These are phyloP conservation scores for Nannospalax galili DNA, from an alignment of 2,113 vertebrate genomes.

Conservation along the genomic window DNA sequence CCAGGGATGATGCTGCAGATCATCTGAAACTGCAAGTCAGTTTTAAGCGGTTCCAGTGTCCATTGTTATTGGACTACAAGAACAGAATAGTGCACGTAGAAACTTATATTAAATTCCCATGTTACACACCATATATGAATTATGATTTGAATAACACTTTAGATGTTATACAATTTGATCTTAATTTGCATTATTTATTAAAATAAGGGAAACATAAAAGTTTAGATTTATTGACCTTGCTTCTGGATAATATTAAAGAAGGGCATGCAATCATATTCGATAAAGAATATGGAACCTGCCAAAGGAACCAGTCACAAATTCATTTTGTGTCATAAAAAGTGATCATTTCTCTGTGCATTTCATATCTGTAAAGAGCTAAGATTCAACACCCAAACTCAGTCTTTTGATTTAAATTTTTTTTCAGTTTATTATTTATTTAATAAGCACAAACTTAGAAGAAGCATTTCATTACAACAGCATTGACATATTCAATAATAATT, in stretches of 20 bases:
- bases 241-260: constrained; percentile 56
- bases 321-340: constrained; percentile 62
- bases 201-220: constrained; percentile 65
- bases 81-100: not conserved
- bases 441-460: constrained; percentile 82
- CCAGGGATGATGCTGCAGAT: not conserved
- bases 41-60: not conserved
- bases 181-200: constrained; percentile 53
- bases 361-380: constrained; percentile 40
- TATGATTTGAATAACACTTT: constrained; percentile 5
- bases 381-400: constrained; percentile 69
- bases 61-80: too few species aligned
- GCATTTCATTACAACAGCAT: constrained; percentile 79
- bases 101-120: constrained; percentile 10
- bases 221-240: constrained; percentile 62
- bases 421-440: too few species aligned
- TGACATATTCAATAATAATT: too few species aligned
- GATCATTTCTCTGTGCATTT: constrained; percentile 64
- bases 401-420: too few species aligned
- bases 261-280: constrained; percentile 1
- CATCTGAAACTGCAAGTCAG: not conserved
- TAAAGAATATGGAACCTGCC: constrained; percentile 46
- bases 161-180: constrained; percentile 12
- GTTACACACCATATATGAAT: not conserved
- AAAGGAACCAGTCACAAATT: too few species aligned